These are phyloP conservation scores for Myoxocephalus aenaeus DNA, from an alignment of 2,797 vertebrate species.

Conservation along the genomic window DNA sequence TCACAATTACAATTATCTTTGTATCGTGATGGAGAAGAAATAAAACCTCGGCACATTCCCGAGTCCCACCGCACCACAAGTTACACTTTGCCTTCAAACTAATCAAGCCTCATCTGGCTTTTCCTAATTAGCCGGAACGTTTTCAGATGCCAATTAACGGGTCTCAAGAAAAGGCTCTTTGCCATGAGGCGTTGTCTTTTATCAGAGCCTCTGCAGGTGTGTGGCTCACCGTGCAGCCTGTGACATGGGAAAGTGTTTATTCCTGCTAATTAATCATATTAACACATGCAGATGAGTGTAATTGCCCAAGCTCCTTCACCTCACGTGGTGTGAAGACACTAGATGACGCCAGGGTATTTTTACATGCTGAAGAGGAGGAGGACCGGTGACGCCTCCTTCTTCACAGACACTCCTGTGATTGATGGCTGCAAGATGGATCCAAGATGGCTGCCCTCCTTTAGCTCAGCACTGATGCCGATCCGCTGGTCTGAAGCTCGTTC, in stretches of 20 bases:
- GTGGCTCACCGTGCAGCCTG: conserved; percentile 81
- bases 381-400: conserved; percentile 29
- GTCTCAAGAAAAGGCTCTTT: conserved; percentile 83
- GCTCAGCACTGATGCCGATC: conserved; percentile 32
- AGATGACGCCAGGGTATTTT: conserved; percentile 74
- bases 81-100: conserved; percentile 86
- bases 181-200: conserved; percentile 85
- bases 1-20: conserved; percentile 88
- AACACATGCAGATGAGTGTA: conserved; percentile 89
- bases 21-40: conserved; percentile 82
- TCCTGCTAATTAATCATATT: conserved; percentile 89
- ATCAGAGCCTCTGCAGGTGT: conserved; percentile 86
- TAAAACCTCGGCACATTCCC: conserved; percentile 82
- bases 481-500: conserved; percentile 1
- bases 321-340: conserved; percentile 79
- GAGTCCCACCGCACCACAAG: conserved; percentile 80
- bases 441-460: conserved; percentile 46
- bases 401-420: conserved; percentile 47
- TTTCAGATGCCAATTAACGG: conserved; percentile 89
- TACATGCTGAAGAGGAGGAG: conserved; percentile 60
- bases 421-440: too few relatives aligned
- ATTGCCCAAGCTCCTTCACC: conserved; percentile 83
- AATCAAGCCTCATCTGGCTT: conserved; percentile 88
- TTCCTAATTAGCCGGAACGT: conserved; percentile 85
- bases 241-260: conserved; percentile 88